Conservation (phyloP, 2,888 invertebrate genomes). For the Rhopalosiphum nymphaeae region DNA sequence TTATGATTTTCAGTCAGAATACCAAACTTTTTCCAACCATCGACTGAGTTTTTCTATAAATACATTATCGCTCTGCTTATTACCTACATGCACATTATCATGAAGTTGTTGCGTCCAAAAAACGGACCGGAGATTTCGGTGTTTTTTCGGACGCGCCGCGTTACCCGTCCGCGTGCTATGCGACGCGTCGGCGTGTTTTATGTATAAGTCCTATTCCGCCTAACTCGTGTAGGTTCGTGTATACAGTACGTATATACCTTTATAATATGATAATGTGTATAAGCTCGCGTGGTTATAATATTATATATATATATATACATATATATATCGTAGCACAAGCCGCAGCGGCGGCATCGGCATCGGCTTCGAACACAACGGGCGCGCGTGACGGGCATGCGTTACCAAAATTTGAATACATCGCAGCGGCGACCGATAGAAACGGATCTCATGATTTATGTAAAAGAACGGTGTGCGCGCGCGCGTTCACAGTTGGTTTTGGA, state of each 20-base stretch:
- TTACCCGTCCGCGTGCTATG: conserved; percentile 41
- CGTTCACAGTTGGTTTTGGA: conserved; percentile 45
- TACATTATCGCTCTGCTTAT: not conserved
- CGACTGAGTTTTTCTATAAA: not conserved
- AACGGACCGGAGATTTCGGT: not conserved
- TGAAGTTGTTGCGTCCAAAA: not conserved
- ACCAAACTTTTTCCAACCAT: not conserved
- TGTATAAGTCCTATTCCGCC: not conserved
- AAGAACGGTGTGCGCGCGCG: not conserved
- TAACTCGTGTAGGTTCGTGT: not conserved
- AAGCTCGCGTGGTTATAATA: not conserved
- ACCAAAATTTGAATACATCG: conserved; percentile 60
- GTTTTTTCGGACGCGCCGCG: conserved; percentile 57
- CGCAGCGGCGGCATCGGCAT: not conserved
- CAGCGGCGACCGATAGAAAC: conserved; percentile 9
- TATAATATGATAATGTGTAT: not conserved
- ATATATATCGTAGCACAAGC: not conserved
- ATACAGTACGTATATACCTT: not conserved
- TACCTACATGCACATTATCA: not conserved
- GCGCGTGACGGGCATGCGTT: conserved; percentile 62
- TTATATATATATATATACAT: too few species aligned
- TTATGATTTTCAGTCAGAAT: not conserved
- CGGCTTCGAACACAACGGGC: not conserved
- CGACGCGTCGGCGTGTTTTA: not conserved
- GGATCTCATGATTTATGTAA: conserved; percentile 62